Conservation (phyloP, 2,888 invertebrate species). For the Xanthostigma xanthostigma region DNA sequence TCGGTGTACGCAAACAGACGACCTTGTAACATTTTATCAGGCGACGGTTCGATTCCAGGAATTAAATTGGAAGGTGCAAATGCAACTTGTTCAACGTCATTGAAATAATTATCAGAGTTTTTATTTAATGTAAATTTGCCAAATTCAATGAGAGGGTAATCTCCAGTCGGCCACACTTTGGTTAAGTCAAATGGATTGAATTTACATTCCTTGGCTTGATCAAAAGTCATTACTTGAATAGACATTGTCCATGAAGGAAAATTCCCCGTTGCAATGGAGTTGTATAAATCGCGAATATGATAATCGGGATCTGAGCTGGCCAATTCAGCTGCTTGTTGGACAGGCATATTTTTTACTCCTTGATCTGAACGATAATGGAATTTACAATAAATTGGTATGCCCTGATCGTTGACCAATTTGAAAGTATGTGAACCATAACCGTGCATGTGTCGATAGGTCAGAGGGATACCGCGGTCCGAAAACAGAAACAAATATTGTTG, state of each 20-base stretch:
- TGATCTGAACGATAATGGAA: slow-evolving; percentile 91
- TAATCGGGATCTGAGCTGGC: slow-evolving; percentile 77
- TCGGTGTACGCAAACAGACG: slow-evolving; percentile 81
- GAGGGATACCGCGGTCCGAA: slow-evolving; percentile 84
- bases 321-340: slow-evolving; percentile 53
- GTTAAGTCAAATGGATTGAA: slow-evolving; percentile 92
- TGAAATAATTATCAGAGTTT: slow-evolving; percentile 86
- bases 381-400: slow-evolving; percentile 64
- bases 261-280: slow-evolving; percentile 63
- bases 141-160: slow-evolving; percentile 77
- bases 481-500: slow-evolving; percentile 79
- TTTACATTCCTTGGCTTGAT: slow-evolving; percentile 61
- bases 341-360: slow-evolving; percentile 66
- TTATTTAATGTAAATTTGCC: slow-evolving; percentile 74
- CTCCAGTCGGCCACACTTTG: slow-evolving; percentile 79
- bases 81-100: slow-evolving; percentile 85
- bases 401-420: slow-evolving; percentile 67
- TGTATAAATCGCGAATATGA: slow-evolving; percentile 73
- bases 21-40: slow-evolving; percentile 85
- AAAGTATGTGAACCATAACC: slow-evolving; percentile 93
- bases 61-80: slow-evolving; percentile 82
- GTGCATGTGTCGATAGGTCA: slow-evolving; percentile 87
- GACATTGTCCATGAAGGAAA: slow-evolving; percentile 66
- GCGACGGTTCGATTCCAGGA: slow-evolving; percentile 86
- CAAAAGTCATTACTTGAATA: slow-evolving; percentile 82